Evolutionary conservation across 1,140 invertebrate genomes (phyloP).

Genomic region (Drosophila suzukii): DNA sequence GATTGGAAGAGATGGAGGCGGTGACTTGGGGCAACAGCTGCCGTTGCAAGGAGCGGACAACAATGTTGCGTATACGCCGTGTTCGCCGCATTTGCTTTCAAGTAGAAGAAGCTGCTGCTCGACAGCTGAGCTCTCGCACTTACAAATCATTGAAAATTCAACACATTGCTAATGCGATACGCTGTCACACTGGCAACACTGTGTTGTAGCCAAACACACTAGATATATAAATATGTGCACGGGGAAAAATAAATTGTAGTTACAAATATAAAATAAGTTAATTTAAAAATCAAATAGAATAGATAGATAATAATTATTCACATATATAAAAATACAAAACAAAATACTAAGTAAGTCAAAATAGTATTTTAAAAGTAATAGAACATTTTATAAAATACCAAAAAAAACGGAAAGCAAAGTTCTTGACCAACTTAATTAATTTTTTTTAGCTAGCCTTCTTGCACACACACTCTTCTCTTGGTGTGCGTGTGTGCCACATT

Average conservation of each 20-base stretch:
- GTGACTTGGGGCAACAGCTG: slow-evolving; percentile 41
- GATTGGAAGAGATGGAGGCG: neutral
- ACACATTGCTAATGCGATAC: slow-evolving; percentile 78
- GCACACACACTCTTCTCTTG: neutral
- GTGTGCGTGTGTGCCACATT: slow-evolving; percentile 63
- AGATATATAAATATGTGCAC: slow-evolving; percentile 11
- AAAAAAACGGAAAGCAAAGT: neutral
- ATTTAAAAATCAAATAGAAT: neutral
- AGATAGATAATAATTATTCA: no score
- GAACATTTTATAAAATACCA: neutral
- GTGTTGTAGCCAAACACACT: slow-evolving; percentile 44
- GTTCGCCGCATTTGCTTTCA: slow-evolving; percentile 42
- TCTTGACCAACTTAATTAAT: neutral
- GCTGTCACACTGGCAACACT: slow-evolving; percentile 58
- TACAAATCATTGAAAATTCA: slow-evolving; percentile 82
- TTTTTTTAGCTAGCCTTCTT: slow-evolving; percentile 1
- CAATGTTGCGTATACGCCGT: slow-evolving; percentile 54
- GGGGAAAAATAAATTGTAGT: neutral
- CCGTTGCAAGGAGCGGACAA: slow-evolving; percentile 38
- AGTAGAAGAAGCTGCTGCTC: slow-evolving; percentile 44
- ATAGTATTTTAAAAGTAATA: no score
- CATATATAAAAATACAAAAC: no score
- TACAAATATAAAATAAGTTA: neutral
- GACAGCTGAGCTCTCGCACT: slow-evolving; percentile 48
- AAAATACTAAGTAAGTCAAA: no score